Evolutionary conservation across 2,888 invertebrate genomes (phyloP).

Genomic region (Heliconius erato): DNA sequence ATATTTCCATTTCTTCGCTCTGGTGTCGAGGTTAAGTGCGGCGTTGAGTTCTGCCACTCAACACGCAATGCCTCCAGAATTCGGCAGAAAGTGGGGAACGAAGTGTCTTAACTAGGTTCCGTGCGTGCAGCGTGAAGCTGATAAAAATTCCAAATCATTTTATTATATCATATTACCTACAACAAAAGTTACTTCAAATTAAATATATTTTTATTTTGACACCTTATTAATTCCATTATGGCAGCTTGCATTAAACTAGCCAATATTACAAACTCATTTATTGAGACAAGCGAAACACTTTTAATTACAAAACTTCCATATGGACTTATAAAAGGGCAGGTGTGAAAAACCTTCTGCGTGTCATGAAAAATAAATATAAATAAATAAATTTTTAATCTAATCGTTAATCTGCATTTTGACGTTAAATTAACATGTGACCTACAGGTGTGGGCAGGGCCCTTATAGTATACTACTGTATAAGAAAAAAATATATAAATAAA

Average conservation of each 20-base stretch:
- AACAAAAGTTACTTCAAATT: too few species aligned
- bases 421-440: constrained; percentile 22
- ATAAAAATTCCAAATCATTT: too few species aligned
- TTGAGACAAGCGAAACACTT: constrained; percentile 6
- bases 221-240: constrained; percentile 1
- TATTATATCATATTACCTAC: too few species aligned
- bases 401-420: constrained; percentile 25
- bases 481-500: not conserved
- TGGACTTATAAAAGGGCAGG: constrained; percentile 30
- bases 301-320: constrained; percentile 21
- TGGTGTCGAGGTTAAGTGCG: too few species aligned
- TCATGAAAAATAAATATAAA: constrained; percentile 17
- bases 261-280: not conserved
- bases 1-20: too few species aligned
- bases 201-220: not conserved
- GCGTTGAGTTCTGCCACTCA: too few species aligned
- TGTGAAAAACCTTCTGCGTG: constrained; percentile 29
- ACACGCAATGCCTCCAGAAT: too few species aligned
- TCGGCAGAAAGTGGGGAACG: too few species aligned
- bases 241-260: not conserved
- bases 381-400: constrained; percentile 34
- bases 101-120: too few species aligned
- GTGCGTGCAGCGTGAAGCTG: too few species aligned
- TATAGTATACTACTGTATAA: not conserved
- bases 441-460: constrained; percentile 26